Evolutionary conservation across 1,140 invertebrate species (phyloP).

Genomic region (Acyrthosiphon pisum): DNA sequence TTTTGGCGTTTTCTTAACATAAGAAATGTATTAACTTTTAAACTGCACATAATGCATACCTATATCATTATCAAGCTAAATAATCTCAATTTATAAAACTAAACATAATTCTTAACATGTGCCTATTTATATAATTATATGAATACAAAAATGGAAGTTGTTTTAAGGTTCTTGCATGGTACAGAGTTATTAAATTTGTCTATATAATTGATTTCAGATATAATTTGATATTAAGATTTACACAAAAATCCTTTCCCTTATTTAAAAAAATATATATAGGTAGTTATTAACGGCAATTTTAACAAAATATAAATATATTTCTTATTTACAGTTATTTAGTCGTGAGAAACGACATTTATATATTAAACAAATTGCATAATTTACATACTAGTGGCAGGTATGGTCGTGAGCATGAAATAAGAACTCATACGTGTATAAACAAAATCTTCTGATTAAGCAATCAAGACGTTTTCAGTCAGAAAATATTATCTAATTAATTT

Average conservation of each 20-base stretch:
- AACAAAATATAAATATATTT: conserved; percentile 22
- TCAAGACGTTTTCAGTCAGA: not conserved
- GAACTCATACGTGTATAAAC: not conserved
- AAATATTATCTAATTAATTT: not conserved
- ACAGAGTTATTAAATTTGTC: not conserved
- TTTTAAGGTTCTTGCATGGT: not conserved
- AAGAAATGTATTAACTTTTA: not conserved
- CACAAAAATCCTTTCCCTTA: not conserved
- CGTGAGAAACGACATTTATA: not conserved
- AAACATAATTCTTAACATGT: not conserved
- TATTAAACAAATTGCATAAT: not conserved
- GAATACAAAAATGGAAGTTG: not conserved
- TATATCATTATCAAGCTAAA: not conserved
- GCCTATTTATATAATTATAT: not conserved
- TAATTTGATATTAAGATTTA: not conserved
- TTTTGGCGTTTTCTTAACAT: not conserved
- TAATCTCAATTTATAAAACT: not conserved
- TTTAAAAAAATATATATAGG: not conserved
- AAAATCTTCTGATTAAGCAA: conserved; percentile 34
- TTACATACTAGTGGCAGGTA: not conserved
- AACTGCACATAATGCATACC: not conserved
- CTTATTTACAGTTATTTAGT: not conserved
- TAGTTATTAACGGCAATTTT: not conserved
- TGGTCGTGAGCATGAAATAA: not conserved
- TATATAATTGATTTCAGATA: not conserved